Percentiles rank a stretch among this genome's conserved stretches.
Evolutionary conservation across 2,113 vertebrate genomes (phyloP).

Genomic region (Boulengerochromis microlepis): DNA sequence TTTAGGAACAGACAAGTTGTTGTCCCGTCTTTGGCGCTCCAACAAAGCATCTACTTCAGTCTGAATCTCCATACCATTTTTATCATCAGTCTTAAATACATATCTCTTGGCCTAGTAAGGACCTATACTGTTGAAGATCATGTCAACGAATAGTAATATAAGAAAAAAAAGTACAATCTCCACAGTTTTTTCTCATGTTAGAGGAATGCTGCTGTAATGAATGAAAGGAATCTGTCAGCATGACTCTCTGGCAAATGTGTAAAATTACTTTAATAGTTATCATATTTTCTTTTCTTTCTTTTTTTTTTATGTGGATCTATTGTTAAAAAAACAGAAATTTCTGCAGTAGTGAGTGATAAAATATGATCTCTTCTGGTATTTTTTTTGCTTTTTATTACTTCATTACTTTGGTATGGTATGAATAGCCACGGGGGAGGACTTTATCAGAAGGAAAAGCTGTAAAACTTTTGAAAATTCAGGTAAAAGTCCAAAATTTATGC

Average conservation of each 20-base stretch:
- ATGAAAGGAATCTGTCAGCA: neutral
- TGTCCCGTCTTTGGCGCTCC: constrained; percentile 87
- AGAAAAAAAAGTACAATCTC: neutral
- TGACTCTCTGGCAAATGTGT: neutral
- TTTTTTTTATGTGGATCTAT: neutral
- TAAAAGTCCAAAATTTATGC: neutral
- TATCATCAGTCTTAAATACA: constrained; percentile 93
- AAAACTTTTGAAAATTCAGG: neutral
- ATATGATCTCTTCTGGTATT: neutral
- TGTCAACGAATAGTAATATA: constrained; percentile 65
- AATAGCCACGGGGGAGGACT: neutral
- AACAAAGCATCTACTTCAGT: constrained; percentile 87
- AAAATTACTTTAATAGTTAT: neutral
- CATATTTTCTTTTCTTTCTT: neutral
- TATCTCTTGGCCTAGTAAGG: constrained; percentile 90
- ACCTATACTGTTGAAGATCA: constrained; percentile 92
- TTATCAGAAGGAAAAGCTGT: neutral
- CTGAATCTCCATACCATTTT: constrained; percentile 90
- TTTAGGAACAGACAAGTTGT: constrained; percentile 68
- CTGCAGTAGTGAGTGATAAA: neutral
- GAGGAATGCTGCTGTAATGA: neutral
- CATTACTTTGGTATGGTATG: neutral
- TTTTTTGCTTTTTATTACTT: neutral
- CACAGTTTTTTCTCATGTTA: neutral
- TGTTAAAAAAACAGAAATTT: neutral